Evolutionary conservation across 1,140 invertebrate species (phyloP).

Genomic region (Conus ventricosus): DNA sequence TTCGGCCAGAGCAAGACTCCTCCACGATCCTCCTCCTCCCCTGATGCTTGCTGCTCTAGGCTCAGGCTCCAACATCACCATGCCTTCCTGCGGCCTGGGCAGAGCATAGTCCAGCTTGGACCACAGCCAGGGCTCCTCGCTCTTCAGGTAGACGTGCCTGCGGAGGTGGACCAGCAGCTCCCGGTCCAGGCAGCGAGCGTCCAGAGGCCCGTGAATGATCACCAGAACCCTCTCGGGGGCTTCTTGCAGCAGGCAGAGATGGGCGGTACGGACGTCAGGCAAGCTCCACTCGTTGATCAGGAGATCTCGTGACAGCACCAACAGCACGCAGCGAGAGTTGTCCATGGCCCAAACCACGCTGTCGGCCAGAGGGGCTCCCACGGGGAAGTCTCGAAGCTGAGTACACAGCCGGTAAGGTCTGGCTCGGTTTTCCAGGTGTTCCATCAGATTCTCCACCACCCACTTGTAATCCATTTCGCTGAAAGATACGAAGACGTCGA

Average conservation of each 20-base stretch:
- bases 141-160: slow-evolving; percentile 80
- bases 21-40: background rate
- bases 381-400: slow-evolving; percentile 91
- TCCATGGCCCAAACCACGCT: slow-evolving; percentile 80
- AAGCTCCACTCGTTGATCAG: slow-evolving; percentile 81
- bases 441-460: slow-evolving; percentile 87
- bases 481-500: slow-evolving; percentile 94
- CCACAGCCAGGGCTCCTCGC: slow-evolving; percentile 88
- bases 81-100: slow-evolving; percentile 75
- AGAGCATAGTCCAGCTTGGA: slow-evolving; percentile 92
- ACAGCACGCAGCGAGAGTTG: slow-evolving; percentile 79
- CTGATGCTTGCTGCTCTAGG: background rate
- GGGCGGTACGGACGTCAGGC: slow-evolving; percentile 84
- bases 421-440: slow-evolving; percentile 87
- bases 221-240: slow-evolving; percentile 88
- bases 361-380: slow-evolving; percentile 83
- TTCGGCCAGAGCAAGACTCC: background rate
- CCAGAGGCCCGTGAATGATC: slow-evolving; percentile 88
- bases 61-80: background rate
- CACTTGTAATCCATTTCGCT: slow-evolving; percentile 94
- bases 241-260: slow-evolving; percentile 91
- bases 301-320: slow-evolving; percentile 81
- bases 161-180: slow-evolving; percentile 80
- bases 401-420: slow-evolving; percentile 92
- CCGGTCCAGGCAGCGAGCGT: slow-evolving; percentile 76